phyloP scores from a whole-genome alignment of 2,113 vertebrate genomes.

The Caretta caretta region DNA sequence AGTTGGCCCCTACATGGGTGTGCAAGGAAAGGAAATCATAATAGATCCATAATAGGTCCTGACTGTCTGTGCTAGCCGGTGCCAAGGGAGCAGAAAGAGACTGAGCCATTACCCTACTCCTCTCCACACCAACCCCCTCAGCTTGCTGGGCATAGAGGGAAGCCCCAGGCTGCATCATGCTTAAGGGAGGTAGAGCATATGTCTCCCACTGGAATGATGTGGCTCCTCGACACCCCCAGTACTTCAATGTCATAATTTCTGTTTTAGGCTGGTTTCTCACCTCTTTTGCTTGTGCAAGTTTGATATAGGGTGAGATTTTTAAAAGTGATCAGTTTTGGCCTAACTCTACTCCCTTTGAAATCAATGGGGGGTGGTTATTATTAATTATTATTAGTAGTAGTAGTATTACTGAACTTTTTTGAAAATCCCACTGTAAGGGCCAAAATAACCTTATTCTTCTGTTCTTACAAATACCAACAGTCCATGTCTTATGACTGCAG shows the following conservation, averaged over 20 bases:
- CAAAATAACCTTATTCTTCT: not conserved
- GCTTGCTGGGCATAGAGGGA: not conserved
- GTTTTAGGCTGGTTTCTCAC: not conserved
- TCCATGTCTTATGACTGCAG: conserved; percentile 22
- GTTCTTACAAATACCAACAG: conserved; percentile 18
- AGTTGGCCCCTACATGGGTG: not conserved
- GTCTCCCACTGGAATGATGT: not conserved
- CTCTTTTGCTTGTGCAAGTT: not conserved
- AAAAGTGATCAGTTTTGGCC: not conserved
- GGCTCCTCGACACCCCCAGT: not conserved
- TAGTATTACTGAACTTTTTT: not conserved
- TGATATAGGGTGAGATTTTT: not conserved
- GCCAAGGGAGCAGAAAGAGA: not conserved
- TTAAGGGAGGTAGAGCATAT: not conserved
- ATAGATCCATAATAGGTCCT: no score
- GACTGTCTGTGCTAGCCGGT: not conserved
- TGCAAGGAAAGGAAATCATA: not conserved
- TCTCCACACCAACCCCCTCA: not conserved
- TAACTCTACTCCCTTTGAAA: not conserved
- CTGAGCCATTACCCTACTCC: not conserved
- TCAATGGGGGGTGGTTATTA: no score
- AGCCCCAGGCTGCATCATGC: not conserved
- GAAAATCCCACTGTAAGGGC: not conserved
- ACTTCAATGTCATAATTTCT: accelerated
- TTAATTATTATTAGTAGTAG: not conserved